phyloP scores from a whole-genome alignment of 2,113 vertebrate genomes.

The Acrocephalus kingi region DNA sequence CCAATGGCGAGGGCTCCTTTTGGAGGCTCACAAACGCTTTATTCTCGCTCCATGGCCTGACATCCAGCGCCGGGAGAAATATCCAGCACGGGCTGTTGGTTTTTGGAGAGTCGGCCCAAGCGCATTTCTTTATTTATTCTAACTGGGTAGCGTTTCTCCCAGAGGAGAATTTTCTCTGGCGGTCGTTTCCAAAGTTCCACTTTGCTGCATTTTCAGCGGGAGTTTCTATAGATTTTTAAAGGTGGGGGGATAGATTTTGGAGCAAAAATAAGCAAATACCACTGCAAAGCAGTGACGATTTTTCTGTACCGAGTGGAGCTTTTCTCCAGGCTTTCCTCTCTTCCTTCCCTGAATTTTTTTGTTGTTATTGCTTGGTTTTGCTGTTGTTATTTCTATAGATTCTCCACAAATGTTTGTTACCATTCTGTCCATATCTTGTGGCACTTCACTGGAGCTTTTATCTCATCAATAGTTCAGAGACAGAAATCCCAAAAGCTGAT shows the following conservation, averaged over 20 bases:
- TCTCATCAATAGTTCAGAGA: not conserved
- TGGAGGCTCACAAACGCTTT: slow-evolving; percentile 37
- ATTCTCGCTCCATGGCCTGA: not conserved
- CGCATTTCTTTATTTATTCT: slow-evolving; percentile 14
- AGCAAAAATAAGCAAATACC: not conserved
- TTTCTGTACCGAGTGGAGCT: not conserved
- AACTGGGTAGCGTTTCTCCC: not conserved
- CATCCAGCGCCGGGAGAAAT: slow-evolving; percentile 13
- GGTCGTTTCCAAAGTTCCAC: not conserved
- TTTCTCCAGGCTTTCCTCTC: not conserved
- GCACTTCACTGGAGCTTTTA: not conserved
- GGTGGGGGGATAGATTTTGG: not conserved
- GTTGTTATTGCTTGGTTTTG: not conserved
- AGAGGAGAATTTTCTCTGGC: not conserved
- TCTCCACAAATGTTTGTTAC: not conserved
- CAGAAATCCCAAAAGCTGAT: slow-evolving; percentile 29
- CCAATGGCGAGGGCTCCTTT: slow-evolving; percentile 19
- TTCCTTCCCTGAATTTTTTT: not conserved
- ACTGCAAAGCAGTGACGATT: not conserved
- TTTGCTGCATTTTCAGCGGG: not conserved
- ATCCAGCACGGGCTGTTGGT: not conserved
- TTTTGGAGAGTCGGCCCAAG: not conserved
- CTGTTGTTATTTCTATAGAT: not conserved
- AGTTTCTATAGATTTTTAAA: not conserved
- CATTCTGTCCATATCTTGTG: not conserved